Evolutionary conservation across 2,113 vertebrate genomes (phyloP).

Genomic region (Leiothrix lutea): DNA sequence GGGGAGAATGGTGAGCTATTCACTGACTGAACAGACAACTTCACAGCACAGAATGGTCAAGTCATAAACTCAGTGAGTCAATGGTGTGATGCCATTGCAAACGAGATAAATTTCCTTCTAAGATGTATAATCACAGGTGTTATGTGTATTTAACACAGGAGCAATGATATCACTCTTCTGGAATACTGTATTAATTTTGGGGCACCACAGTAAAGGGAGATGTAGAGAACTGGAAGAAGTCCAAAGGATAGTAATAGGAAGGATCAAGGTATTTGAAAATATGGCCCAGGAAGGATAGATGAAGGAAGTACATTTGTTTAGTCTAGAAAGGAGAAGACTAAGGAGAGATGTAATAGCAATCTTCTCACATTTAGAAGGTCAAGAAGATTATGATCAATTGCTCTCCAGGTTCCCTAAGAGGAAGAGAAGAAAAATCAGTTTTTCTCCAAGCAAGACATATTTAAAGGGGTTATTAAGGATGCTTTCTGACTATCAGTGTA

Average conservation of each 20-base stretch:
- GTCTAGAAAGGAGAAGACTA: constrained; percentile 44
- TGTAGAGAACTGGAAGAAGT: constrained; percentile 5
- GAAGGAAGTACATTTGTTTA: constrained; percentile 62
- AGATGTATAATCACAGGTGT: not conserved
- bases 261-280: not conserved
- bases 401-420: not conserved
- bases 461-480: not conserved
- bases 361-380: constrained; percentile 12
- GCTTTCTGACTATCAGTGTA: not conserved
- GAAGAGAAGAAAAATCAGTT: not conserved
- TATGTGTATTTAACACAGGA: not conserved
- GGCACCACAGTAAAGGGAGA: not conserved
- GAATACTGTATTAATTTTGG: constrained; percentile 7
- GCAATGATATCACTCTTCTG: constrained; percentile 34
- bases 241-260: constrained; percentile 28
- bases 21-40: not conserved
- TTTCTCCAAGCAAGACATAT: not conserved
- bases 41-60: not conserved
- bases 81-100: not conserved
- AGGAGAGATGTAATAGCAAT: not conserved
- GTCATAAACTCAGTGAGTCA: not conserved
- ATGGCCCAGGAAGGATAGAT: constrained; percentile 13
- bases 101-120: not conserved
- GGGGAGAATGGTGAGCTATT: not conserved
- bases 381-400: not conserved